These are phyloP conservation scores for Seriola dumerili DNA, from an alignment of 2,113 vertebrate genomes.

Conservation along the genomic window DNA sequence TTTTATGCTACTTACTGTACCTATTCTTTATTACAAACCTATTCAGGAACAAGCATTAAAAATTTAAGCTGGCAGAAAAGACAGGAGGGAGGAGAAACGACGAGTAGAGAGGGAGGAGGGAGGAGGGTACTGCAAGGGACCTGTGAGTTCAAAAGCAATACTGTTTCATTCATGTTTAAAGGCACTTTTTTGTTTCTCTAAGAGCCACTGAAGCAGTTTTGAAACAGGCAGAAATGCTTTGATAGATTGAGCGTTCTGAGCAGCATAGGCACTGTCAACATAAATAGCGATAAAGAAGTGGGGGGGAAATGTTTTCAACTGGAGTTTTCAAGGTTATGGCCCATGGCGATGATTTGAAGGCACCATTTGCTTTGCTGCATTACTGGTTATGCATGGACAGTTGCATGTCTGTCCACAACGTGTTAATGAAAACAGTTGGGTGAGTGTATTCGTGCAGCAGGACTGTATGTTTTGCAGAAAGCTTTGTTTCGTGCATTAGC, in stretches of 20 bases:
- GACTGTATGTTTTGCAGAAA: slow-evolving; percentile 56
- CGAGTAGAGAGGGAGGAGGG: slow-evolving; percentile 18
- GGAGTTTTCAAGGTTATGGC: slow-evolving; percentile 88
- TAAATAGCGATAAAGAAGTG: slow-evolving; percentile 84
- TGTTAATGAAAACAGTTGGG: slow-evolving; percentile 54
- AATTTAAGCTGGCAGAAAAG: slow-evolving; percentile 90
- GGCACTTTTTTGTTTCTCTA: slow-evolving; percentile 84
- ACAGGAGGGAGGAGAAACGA: slow-evolving; percentile 65
- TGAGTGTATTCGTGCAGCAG: slow-evolving; percentile 59
- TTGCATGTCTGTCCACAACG: slow-evolving; percentile 59
- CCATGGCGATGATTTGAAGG: slow-evolving; percentile 76
- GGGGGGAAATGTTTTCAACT: slow-evolving; percentile 81
- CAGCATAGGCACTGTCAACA: slow-evolving; percentile 85
- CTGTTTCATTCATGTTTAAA: slow-evolving; percentile 92
- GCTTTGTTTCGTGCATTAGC: slow-evolving; percentile 65
- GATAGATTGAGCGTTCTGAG: slow-evolving; percentile 84
- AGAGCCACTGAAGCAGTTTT: slow-evolving; percentile 84
- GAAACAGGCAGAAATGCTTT: slow-evolving; percentile 81
- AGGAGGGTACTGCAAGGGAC: slow-evolving; percentile 76
- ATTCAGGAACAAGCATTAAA: slow-evolving; percentile 95
- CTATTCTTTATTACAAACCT: slow-evolving; percentile 98
- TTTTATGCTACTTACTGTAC: slow-evolving; percentile 98
- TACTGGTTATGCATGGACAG: slow-evolving; percentile 58
- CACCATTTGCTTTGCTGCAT: slow-evolving; percentile 54
- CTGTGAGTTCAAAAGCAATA: slow-evolving; percentile 92